Evolutionary conservation across 2,888 invertebrate species (phyloP), one percentile per base, ranked within the genome.

Genomic region (Sisyra terminalis): DNA sequence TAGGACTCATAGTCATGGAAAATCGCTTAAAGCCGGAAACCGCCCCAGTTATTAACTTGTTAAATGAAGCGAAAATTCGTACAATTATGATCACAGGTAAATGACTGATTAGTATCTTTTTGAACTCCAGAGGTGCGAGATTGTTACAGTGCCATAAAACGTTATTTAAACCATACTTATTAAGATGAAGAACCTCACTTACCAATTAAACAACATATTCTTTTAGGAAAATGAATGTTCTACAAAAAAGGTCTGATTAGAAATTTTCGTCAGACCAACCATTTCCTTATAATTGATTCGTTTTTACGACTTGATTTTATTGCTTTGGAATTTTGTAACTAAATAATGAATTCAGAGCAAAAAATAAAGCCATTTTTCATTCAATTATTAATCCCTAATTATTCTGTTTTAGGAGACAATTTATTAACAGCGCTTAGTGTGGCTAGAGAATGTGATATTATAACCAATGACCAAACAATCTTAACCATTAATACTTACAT

Each of bases 1-100:
- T 88, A 1, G 92, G 92, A 0, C 73, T 98, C 48, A 78, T 98
- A 9, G 76, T 98, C 10, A 73, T 98, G 66, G 97, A 98, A 60
- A 98, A 98, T 63, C 74, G 88, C 1, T 64, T 98, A 38, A 96
- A 96, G 57, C 76, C 83, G 0, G 83, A 92, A 55, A 90, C 92
- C 0, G 72, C 76, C 0, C 75, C 75, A 2, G 80, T 90, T 17
- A 86, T 96, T 41, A 61, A 70, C 3, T 75, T 78, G 24, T 64
- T 97, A 42, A 80, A 76, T 48, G 67, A 78, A 2, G 96, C 98
- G 0, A 74, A 81, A 50, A 84, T 99, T 48, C 77, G 88, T 46
- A 82, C 86, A 2, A 77, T 93, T 6, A 98, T 98, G 97, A 87
- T 97, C 13, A 98, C 97, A 30, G 97, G 85, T 81, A n/a, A n/a